Conservation (phyloP, 2,113 vertebrate species). For the Charina bottae region DNA sequence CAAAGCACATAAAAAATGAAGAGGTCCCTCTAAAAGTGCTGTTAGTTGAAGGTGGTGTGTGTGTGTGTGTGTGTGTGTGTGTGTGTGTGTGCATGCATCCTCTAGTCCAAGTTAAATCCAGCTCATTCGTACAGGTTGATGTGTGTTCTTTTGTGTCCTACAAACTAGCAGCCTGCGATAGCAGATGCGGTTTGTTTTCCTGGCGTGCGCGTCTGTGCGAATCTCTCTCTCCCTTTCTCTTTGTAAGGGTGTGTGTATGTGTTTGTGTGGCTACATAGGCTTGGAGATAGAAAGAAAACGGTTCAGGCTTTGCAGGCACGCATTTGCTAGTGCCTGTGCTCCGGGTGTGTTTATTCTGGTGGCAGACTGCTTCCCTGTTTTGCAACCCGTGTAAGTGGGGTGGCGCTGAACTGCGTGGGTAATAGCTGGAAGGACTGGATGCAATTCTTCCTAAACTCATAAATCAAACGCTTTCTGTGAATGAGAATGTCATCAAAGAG, state of each 20-base stretch:
- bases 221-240: not conserved
- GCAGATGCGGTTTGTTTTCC: not conserved
- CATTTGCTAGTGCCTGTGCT: not conserved
- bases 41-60: not conserved
- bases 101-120: not conserved
- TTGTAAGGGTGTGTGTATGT: not conserved
- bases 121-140: not conserved
- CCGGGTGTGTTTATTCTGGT: not conserved
- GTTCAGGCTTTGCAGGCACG: not conserved
- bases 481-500: slow-evolving; percentile 96
- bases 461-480: slow-evolving; percentile 98
- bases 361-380: not conserved
- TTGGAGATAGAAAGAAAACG: not conserved
- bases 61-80: not conserved
- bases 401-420: slow-evolving; percentile 64
- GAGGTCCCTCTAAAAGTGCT: not conserved
- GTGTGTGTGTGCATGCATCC: not conserved
- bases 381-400: slow-evolving; percentile 4
- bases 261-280: too few relatives aligned
- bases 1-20: not conserved
- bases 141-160: not conserved
- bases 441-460: slow-evolving; percentile 87
- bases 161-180: slow-evolving; percentile 43
- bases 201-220: not conserved
- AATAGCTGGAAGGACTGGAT: slow-evolving; percentile 74